Evolutionary conservation across 2,797 vertebrate species (phyloP).

Genomic region (Glossophaga mutica): DNA sequence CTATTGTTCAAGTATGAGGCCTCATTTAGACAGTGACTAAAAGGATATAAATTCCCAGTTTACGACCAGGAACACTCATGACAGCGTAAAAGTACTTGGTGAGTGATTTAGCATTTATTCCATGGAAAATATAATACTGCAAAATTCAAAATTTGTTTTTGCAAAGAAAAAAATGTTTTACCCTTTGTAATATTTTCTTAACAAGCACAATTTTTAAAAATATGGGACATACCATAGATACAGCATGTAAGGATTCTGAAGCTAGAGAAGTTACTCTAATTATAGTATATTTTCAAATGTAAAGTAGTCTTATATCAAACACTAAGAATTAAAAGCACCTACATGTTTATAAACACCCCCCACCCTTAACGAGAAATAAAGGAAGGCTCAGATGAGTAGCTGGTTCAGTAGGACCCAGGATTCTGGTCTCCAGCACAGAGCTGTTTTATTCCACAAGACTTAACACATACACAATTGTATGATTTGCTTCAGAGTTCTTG

Average conservation of each 20-base stretch:
- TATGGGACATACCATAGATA: neutral
- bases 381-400: neutral
- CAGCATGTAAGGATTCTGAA: neutral
- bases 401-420: neutral
- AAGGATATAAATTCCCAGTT: neutral
- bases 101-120: neutral
- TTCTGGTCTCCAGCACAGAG: neutral
- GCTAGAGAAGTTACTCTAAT: accelerated
- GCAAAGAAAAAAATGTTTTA: neutral
- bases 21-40: neutral
- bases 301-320: neutral
- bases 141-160: neutral
- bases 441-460: neutral
- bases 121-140: neutral
- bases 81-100: neutral
- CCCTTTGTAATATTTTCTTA: neutral
- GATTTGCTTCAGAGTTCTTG: neutral
- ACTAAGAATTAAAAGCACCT: neutral
- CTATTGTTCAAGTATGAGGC: neutral
- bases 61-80: neutral
- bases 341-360: neutral
- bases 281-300: neutral
- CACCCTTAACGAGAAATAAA: neutral
- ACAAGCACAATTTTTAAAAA: neutral
- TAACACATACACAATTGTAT: neutral